Evolutionary conservation across 2,797 vertebrate species (phyloP), one percentile per base, ranked within the genome.

Genomic region (Scarus forsteni): DNA sequence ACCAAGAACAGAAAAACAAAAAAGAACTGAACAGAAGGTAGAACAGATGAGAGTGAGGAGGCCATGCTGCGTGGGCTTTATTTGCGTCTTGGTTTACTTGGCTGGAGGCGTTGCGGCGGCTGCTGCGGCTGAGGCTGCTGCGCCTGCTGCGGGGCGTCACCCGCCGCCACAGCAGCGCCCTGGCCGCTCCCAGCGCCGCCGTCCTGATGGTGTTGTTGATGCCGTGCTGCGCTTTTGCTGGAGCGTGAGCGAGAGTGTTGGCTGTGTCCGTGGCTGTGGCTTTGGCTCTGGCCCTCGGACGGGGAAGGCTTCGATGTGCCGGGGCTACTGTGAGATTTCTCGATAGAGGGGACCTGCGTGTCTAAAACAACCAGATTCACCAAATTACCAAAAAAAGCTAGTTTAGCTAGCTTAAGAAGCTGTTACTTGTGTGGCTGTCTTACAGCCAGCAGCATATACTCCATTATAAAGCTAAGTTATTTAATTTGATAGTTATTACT

Each of bases 61-160:
- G 97, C 97, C 97, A 98, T 99, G 97, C 97, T 96, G 97, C 96
- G 95, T 95, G 92, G 95, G 89, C 90, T 95, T 97, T 97, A 99
- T 97, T 96, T 97, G 96, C 95, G 96, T 96, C 95, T 96, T 88
- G 92, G 92, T 99, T 99, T 99, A 99, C 97, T 98, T 99, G 97
- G 97, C 96, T 97, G 98, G 85, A 96, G 96, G 92, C 95, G 90
- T 79, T 88, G 91, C 50, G 74, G 97, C 68, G 73, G 96, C 74
- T 94, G 96, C 75, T 96, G 96, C 70, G 95, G 95, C 80, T 96
- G 96, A 70, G 13, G 44, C 44, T 15, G 44, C 44, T 45, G 44
- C 44, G 44, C 5, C 44, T 45, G 44, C 44, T 86, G 90, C 77
- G 88, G 90, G 81, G 96, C 96, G 93, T 98, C 96, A n/a, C 95